Conservation (phyloP, 2,888 invertebrate species). For the Pachymerium ferrugineum region DNA sequence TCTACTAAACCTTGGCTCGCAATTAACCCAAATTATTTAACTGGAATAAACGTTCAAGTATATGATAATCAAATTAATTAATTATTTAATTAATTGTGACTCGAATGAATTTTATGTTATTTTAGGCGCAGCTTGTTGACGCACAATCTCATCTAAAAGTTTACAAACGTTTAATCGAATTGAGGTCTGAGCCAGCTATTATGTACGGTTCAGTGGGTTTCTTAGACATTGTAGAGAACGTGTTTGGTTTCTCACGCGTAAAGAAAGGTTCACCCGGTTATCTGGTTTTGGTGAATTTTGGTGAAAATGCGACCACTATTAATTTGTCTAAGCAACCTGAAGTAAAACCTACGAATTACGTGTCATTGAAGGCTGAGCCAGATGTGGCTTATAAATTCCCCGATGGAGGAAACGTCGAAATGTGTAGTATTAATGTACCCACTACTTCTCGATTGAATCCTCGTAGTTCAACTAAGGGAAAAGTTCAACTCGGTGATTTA, state of each 20-base stretch:
- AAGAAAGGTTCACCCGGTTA: constrained; percentile 53
- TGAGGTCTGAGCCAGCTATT: constrained; percentile 37
- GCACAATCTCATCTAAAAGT: constrained; percentile 38
- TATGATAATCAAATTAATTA: no score
- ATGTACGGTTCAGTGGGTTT: constrained; percentile 35
- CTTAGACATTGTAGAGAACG: not conserved
- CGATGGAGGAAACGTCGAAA: constrained; percentile 31
- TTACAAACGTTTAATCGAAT: constrained; percentile 36
- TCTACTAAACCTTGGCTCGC: constrained; percentile 61
- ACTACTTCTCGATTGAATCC: not conserved
- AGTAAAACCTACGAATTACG: constrained; percentile 34
- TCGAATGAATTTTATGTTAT: not conserved
- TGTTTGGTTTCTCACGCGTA: constrained; percentile 37
- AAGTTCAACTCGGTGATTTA: constrained; percentile 4
- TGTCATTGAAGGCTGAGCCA: constrained; percentile 31
- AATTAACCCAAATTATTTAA: constrained; percentile 57
- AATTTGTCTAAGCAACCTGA: constrained; percentile 37
- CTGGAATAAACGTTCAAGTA: constrained; percentile 36
- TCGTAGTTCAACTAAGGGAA: not conserved
- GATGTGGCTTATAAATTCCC: constrained; percentile 33
- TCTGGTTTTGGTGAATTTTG: constrained; percentile 67
- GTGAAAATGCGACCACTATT: constrained; percentile 43
- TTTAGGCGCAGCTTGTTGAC: constrained; percentile 35
- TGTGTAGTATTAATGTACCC: constrained; percentile 49
- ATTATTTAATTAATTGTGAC: no score